phyloP scores from a whole-genome alignment of 23 tunicate genomes.

The Botrylloides violaceus region DNA sequence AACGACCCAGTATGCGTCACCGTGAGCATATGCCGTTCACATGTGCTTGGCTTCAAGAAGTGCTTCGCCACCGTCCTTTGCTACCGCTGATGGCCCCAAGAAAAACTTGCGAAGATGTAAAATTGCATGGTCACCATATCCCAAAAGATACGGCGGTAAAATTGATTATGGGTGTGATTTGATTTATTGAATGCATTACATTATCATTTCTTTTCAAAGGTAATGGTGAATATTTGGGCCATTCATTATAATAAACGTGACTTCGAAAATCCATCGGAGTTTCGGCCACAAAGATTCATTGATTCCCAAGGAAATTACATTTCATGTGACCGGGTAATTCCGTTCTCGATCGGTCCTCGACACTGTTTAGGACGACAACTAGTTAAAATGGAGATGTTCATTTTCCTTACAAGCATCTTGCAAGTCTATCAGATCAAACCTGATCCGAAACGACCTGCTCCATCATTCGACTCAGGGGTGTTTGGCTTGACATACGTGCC shows the following conservation, averaged over 20 bases:
- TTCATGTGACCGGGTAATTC: neutral
- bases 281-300: conserved; percentile 2
- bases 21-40: neutral
- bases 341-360: conserved; percentile 12
- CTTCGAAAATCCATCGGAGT: conserved; percentile 8
- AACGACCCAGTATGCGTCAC: neutral
- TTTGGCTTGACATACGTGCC: neutral
- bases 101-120: conserved; percentile 4
- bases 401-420: neutral
- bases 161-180: too few species aligned
- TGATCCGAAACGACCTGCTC: neutral
- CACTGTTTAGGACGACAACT: neutral
- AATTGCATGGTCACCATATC: neutral
- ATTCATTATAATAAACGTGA: neutral
- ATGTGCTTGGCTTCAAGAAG: conserved; percentile 8
- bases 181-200: too few species aligned
- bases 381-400: neutral
- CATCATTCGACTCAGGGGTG: neutral
- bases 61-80: conserved; percentile 4
- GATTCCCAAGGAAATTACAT: neutral
- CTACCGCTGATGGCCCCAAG: neutral
- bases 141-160: conserved; percentile 18
- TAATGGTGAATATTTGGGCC: conserved; percentile 2
- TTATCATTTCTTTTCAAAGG: too few species aligned
- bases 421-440: neutral